Evolutionary conservation across 1,140 invertebrate species (phyloP), one percentile per base, ranked within the genome.

Genomic region (Penaeus chinensis): DNA sequence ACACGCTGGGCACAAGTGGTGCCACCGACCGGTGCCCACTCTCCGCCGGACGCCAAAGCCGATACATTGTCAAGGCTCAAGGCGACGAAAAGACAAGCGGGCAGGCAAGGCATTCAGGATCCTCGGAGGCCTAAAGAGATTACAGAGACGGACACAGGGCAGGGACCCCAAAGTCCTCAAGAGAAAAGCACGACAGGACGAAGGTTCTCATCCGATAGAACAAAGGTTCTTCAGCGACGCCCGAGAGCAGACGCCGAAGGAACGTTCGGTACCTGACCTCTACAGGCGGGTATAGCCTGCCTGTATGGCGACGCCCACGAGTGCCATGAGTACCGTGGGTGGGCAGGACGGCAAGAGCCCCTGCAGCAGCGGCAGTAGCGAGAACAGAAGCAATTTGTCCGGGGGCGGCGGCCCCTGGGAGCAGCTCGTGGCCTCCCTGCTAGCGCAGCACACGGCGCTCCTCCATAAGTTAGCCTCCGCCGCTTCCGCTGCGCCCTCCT

Each of bases 401-500:
- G 19, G 13, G 63, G 87, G 77, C 11, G 77, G 83, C 47, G 89
- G 87, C 18, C 85, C 82, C 22, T 90, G 89, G 89, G 76, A 88
- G 27, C 87, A 87, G n/a, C 78, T 90, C 20, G 89, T 90, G 62
- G 89, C 89, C 69, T 87, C 87, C 24, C 82, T 90, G 24, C 66
- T 90, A 16, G 89, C 89, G 19, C 89, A 90, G 54, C 89, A 90
- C 81, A 89, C 89, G 13, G 89, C 89, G 1, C 87, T 90, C 20
- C 87, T 90, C 18, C 89, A 90, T 47, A 90, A 90, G 82, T 77
- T 90, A 10, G 89, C 89, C 13, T 60, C 89, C 20, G 89, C 85
- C 11, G 63, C 86, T 47, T 47, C 63, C 22, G 81, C 69, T 54
- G 47, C 61, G 24, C 69, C 79, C 27, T 22, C 80, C 19, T 82